Conservation (phyloP, 2,888 invertebrate genomes). For the Scelioninae gen. 1 region DNA sequence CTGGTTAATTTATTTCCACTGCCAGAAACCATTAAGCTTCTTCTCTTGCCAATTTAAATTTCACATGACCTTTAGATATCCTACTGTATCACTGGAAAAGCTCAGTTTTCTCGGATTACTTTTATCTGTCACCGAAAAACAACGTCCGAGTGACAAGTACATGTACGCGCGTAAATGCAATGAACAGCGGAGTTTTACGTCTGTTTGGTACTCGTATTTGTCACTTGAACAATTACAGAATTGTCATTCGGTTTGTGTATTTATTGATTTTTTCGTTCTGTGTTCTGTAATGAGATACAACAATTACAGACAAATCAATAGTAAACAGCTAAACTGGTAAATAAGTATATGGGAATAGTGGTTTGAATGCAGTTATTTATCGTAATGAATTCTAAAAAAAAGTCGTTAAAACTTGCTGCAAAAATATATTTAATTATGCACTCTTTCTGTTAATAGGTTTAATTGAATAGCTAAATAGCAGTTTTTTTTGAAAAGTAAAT, state of each 20-base stretch:
- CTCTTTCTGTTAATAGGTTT: no score
- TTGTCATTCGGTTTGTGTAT: neutral
- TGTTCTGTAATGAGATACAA: no score
- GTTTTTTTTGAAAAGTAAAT: no score
- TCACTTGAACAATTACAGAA: slow-evolving; percentile 14
- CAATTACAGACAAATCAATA: no score
- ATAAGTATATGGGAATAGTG: no score
- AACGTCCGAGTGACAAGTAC: slow-evolving; percentile 28
- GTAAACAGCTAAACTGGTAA: no score
- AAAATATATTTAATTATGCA: no score
- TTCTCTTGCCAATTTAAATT: slow-evolving; percentile 72
- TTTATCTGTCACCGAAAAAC: slow-evolving; percentile 31
- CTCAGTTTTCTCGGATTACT: slow-evolving; percentile 36
- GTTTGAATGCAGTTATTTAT: no score
- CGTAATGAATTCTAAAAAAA: no score
- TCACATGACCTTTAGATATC: slow-evolving; percentile 76
- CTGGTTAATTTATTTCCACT: slow-evolving; percentile 81
- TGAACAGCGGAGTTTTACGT: slow-evolving; percentile 9
- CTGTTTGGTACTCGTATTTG: neutral
- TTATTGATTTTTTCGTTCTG: no score
- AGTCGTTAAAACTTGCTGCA: no score
- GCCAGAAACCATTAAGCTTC: slow-evolving; percentile 77
- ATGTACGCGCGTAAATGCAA: slow-evolving; percentile 18
- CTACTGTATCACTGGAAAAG: slow-evolving; percentile 27
- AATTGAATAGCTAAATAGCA: no score